A percentile compares a stretch with the other conserved stretches of the same genome.
Conservation (phyloP, 2,797 vertebrate species). For the Simalia tracyae region DNA sequence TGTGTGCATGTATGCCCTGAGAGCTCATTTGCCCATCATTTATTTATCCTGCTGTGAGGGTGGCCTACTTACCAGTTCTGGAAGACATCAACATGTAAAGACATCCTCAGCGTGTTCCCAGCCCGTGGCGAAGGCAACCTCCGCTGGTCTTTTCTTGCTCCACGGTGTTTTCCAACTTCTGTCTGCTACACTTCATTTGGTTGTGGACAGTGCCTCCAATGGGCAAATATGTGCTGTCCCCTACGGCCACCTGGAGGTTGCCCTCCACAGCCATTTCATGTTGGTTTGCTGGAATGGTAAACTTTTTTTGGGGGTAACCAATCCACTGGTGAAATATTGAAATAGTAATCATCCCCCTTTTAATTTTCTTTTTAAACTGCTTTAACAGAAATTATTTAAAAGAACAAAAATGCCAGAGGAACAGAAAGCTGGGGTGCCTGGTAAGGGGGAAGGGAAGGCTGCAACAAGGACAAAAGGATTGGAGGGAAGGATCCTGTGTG, state of each 20-base stretch:
- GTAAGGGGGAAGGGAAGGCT: background rate
- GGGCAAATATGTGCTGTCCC: background rate
- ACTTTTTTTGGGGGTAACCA: background rate
- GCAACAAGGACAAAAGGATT: background rate
- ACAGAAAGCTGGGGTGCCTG: background rate
- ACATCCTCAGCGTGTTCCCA: background rate
- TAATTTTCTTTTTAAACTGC: background rate
- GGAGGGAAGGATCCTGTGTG: background rate
- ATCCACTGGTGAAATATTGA: background rate
- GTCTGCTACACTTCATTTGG: background rate
- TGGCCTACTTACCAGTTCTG: background rate
- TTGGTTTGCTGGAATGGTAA: background rate
- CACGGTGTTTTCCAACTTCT: background rate
- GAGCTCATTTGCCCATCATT: background rate
- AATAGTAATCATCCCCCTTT: background rate
- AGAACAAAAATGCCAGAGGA: background rate
- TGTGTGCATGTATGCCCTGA: background rate
- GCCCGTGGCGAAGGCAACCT: background rate
- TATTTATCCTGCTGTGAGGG: background rate
- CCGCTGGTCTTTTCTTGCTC: background rate
- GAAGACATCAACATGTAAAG: background rate
- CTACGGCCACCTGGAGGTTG: background rate
- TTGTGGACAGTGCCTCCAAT: background rate
- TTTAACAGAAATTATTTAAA: background rate
- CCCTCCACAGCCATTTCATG: background rate